Evolutionary conservation across 2,113 vertebrate genomes (phyloP), one percentile per base, ranked within the genome.

Genomic region (Amazona vittata): DNA sequence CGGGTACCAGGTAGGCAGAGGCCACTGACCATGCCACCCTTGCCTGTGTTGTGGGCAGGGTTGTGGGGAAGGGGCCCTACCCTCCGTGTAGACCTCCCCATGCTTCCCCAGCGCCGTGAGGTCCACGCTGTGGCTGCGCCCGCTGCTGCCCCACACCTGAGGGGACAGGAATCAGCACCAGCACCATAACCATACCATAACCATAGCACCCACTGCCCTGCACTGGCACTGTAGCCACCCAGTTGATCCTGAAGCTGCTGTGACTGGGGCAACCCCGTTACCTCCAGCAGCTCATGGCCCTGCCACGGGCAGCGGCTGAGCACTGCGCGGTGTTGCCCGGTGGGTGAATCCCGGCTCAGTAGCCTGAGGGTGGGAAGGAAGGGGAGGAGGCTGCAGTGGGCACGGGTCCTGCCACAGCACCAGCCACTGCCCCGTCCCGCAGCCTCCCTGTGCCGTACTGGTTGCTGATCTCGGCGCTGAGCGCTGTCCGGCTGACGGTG

Each of bases 31-130:
- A 15, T 5, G 63, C 71, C 16, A 1, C 8, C 19, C 53, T 43
- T 0, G 2, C 50, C 37, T 4, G 3, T 9, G 24, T 11, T 22
- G 18, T 0, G 1, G 33, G 9, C 5, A 6, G 18, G 31, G 53
- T 7, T 8, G 8, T 0, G 1, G 46, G 41, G 24, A 70, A 80
- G 60, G 25, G 15, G 11, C 7, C 82, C 97, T 95, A 99, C 99
- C 98, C 73, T 99, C 99, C 12, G 99, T 99, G 86, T 99, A 99
- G 62, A 99, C 98, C 60, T 98, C 98, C 47, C 99, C 99, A 5
- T 99, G 99, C 84, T 99, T 99, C 62, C 99, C 99, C 94, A 99
- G 97, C 0, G 97, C 98, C 0, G 98, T 98, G 82, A 99, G 97
- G 94, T 99, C 98, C 86, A 99, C 98, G 69, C 99, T 99, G 62